Evolutionary conservation across 2,888 invertebrate species (phyloP).

Genomic region (Netelia fuscicornis): DNA sequence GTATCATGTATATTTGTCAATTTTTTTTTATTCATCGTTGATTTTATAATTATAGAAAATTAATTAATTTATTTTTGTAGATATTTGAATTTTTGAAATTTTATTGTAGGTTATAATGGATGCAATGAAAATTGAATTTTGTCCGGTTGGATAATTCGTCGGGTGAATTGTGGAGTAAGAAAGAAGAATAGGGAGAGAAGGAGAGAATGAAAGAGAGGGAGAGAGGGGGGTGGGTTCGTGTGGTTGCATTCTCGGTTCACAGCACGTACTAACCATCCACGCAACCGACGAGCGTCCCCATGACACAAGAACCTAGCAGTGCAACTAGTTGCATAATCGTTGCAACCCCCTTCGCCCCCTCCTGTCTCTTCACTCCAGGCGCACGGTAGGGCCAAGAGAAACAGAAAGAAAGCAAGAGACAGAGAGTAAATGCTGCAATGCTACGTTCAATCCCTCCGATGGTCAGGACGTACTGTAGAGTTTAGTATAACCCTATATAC

Average conservation of each 20-base stretch:
- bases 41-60: too few relatives aligned
- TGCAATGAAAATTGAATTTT: neutral
- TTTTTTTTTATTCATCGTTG: too few relatives aligned
- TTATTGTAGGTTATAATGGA: neutral
- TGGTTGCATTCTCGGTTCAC: conserved; percentile 62
- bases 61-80: too few relatives aligned
- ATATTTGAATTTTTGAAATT: too few relatives aligned
- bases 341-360: conserved; percentile 70
- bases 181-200: conserved; percentile 56
- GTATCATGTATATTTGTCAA: too few relatives aligned
- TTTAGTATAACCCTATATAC: conserved; percentile 15
- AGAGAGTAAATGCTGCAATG: conserved; percentile 57
- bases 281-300: conserved; percentile 57
- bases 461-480: conserved; percentile 36
- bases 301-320: conserved; percentile 71
- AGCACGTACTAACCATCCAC: conserved; percentile 65
- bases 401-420: conserved; percentile 21
- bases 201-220: conserved; percentile 44
- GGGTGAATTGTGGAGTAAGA: conserved; percentile 40
- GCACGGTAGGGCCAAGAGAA: conserved; percentile 70
- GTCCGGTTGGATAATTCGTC: conserved; percentile 39
- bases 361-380: conserved; percentile 57
- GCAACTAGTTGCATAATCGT: conserved; percentile 79
- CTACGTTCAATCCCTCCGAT: conserved; percentile 49
- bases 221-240: conserved; percentile 59